Evolutionary conservation across 1,140 invertebrate genomes (phyloP), one percentile per base, ranked within the genome.

Genomic region (Odontomachus brunneus): DNA sequence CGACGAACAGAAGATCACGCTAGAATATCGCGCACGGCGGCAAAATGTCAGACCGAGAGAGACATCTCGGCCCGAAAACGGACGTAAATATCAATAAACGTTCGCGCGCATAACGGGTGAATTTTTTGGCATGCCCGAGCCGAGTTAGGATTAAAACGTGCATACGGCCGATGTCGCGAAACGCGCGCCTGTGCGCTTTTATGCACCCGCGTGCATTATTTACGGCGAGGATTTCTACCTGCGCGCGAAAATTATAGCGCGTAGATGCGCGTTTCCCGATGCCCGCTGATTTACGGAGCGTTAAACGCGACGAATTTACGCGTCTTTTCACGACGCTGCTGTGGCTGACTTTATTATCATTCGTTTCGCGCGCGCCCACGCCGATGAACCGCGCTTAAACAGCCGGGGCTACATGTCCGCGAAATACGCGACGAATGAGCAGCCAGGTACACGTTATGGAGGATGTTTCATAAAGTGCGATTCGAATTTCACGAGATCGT

Each of bases 261-360:
- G 78, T 88, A 71, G 87, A 84, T 80, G 86, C 51, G 66, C 83
- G 83, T 85, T 88, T 88, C 38, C 63, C 87, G 71, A 87, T 76
- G 75, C 22, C 15, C 72, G 82, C 63, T 84, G 83, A 88, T 84
- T 87, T 87, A 88, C 87, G 65, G 85, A 82, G 74, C 87, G 87
- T 88, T 87, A 88, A 88, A 73, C 67, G 53, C 60, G 24, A 60
- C 75, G 76, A 84, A 88, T 88, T 88, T 88, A 88, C 72, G 62
- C 33, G 67, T 48, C 81, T 84, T 85, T 53, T 53, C 74, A n/a
- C 51, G 11, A 53, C 44, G 71, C 51, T 76, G 59, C 81, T 81
- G 3, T 17, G 60, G 4, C 15, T 49, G 15, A 57, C 49, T 88
- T 87, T 88, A 85, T 85, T 76, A 83, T 83, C 11, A 67, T 80